Percentiles rank a stretch among this genome's conserved stretches.
These are phyloP conservation scores for Melanchra persicariae DNA, from an alignment of 2,888 invertebrate genomes.

Conservation along the genomic window DNA sequence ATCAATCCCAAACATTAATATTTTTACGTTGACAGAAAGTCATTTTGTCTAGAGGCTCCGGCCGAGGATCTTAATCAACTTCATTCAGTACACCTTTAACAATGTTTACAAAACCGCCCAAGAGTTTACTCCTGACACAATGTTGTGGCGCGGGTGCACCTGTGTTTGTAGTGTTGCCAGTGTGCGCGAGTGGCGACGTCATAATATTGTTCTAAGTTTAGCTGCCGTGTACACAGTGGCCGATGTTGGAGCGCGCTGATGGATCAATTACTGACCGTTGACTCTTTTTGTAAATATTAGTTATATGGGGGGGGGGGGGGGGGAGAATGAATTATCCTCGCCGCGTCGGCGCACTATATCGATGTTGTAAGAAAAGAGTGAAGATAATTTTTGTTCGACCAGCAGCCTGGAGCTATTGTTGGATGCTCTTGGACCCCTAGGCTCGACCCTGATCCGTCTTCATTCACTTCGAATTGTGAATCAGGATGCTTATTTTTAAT, in stretches of 20 bases:
- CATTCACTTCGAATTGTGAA: no score
- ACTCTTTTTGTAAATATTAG: conserved; percentile 46
- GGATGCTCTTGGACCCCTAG: no score
- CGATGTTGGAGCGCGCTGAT: conserved; percentile 12
- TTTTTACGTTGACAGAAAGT: background rate
- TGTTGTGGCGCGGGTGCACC: background rate
- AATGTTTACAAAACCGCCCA: conserved; percentile 34
- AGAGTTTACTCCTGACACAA: conserved; percentile 10
- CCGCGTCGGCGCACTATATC: background rate
- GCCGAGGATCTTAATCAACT: background rate
- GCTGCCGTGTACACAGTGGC: conserved; percentile 18
- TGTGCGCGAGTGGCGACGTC: conserved; percentile 5
- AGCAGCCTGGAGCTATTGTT: background rate
- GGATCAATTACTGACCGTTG: conserved; percentile 30
- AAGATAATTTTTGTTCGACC: background rate
- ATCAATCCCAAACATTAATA: no score
- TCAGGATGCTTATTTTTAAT: no score
- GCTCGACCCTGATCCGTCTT: no score
- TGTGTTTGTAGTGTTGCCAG: conserved; percentile 2
- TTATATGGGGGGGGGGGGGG: no score
- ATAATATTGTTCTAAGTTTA: conserved; percentile 34
- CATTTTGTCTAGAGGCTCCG: no score
- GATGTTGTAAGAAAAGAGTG: background rate
- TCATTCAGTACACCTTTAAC: conserved; percentile 4
- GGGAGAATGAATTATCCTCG: no score